Evolutionary conservation across 2,888 invertebrate species (phyloP), one percentile per base, ranked within the genome.

Genomic region (Mylabris sibirica): DNA sequence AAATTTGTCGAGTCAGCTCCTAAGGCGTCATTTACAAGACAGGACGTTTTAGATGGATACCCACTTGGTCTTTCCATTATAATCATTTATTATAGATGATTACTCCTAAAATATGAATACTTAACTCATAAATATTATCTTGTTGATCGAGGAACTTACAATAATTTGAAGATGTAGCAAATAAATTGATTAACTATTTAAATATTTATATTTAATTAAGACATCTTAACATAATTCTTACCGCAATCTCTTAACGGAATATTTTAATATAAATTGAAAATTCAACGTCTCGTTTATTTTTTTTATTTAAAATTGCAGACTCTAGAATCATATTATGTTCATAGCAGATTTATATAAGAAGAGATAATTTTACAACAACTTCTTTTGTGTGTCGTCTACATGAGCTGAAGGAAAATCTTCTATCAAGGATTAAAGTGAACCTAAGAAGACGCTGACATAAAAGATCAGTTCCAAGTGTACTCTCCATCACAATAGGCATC

Each of bases 1-100:
- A 74, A 77, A 77, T 76, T 76, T 77, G 77, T 76, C 74, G 76
- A 76, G 76, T 76, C 76, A 76, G 74, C 71, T 73, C 69, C 70
- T 67, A 71, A 67, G 66, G 68, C 68, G 65, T 68, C 70, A 70
- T 70, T 69, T 73, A 75, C 72, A 75, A 69, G 72, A 64, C 68
- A 59, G 68, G 68, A 73, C 69, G 69, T 72, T 64, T 66, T 68
- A 74, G 72, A 73, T 75, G 74, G 70, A 71, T 68, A 70, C 68
- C 71, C 71, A 66, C 64, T 65, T 68, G 69, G 67, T 68, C 67
- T 67, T 70, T 68, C 68, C 68, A 68, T 70, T 70, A 72, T 67
- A 65, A 63, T 17, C 66, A 44, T 44, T 66, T 65, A 70, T 72
- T 70, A 71, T 68, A 65, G 63, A 59, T 60, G 68, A 72, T 68